Conservation (phyloP, 2,888 invertebrate genomes). For the Tromatobia lineatoria region DNA sequence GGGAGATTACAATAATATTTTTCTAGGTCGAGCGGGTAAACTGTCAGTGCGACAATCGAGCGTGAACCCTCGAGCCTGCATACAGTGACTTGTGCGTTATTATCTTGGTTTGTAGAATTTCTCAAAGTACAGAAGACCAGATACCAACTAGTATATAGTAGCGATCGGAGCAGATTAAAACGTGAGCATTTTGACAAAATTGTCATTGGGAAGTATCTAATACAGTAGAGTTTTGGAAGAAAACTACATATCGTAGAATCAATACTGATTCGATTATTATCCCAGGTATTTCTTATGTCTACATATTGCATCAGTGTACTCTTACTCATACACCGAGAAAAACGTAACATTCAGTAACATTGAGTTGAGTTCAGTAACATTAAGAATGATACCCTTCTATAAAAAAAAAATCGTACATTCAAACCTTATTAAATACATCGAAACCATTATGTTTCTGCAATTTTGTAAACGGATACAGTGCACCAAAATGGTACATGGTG, state of each 20-base stretch:
- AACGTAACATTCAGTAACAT: too few species aligned
- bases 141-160: background rate
- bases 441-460: too few species aligned
- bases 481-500: too few species aligned
- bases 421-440: too few species aligned
- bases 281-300: background rate
- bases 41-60: slow-evolving; percentile 19
- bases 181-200: background rate
- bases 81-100: slow-evolving; percentile 1
- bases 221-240: background rate
- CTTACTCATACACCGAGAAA: background rate
- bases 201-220: too few species aligned
- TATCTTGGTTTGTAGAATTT: background rate
- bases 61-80: slow-evolving; percentile 9
- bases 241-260: background rate
- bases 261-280: background rate
- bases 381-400: too few species aligned
- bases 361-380: too few species aligned
- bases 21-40: slow-evolving; percentile 54
- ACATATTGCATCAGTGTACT: background rate
- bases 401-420: too few species aligned
- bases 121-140: background rate
- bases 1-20: slow-evolving; percentile 55
- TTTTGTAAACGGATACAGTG: too few species aligned
- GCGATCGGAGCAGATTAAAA: background rate